Base-by-base conservation (phyloP, 1,140 invertebrate species). In the Neodiprion fabricii region DNA sequence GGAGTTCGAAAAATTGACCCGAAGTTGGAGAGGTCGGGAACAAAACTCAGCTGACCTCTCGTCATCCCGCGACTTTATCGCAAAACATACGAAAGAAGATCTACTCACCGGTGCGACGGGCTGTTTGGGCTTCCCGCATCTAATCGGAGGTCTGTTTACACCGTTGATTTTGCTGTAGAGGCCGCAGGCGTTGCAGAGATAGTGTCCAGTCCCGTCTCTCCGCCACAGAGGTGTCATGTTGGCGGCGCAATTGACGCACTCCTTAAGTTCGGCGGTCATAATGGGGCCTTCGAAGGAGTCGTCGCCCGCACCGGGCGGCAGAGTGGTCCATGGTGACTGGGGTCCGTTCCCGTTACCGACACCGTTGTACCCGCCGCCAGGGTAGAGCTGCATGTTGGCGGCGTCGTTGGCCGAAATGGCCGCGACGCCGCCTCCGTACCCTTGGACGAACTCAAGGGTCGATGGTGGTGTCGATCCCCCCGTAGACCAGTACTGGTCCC, bases 231-330 rank as follows among this genome's bases (percentile, higher is more conserved):
- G 94, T 7, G 96, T 97, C 48, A 93, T 92, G 70, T 92, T 95
- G 5, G 94, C 93, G 8, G 94, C 95, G 86, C 97, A 98, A 88
- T 97, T 97, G 50, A 96, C 94, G 85, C 97, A 98, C 89, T 94
- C 97, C 89, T 91, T 96, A 74, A 90, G 91, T 84, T 93, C 94
- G 67, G 74, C 28, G 7, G 78, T 23, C 17, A 87, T 78, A 0
- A 85, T 72, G 0, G 79, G n/a, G 0, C 77, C 80, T 0, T 89
- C 87, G 48, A 86, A 86, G 47, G 73, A 21, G 0, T 86, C 83
- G 0, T 88, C 86, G 0, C 76, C 9, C 0, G 77, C 76, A 7
- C 84, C 1, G 0, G 84, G 50, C 2, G 83, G 77, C 11, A 87
- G 67, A 0, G 77, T 71, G 0, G 80, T 40, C 85, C 85, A 88